Evolutionary conservation across 64 coral and sea anemone species (phyloP), one percentile per base, ranked within the genome.

Genomic region (Orbicella faveolata): DNA sequence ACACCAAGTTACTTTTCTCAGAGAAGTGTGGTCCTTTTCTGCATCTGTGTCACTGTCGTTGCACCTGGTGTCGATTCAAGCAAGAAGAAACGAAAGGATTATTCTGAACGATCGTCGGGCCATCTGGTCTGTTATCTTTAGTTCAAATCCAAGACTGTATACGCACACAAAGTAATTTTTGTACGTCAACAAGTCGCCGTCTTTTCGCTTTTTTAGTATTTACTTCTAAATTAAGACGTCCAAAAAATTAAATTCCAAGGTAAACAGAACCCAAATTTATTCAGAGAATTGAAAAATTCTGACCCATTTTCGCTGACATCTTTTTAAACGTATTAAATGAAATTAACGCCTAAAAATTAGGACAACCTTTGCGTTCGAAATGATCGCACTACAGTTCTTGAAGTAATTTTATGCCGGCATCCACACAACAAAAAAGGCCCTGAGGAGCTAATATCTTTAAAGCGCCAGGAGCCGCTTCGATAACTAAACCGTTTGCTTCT

Each of bases 211-310:
- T 79, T 67, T 26, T 59, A 57, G 13, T 23, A 79, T 57, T 80
- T 83, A 67, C 33, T 63, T 37, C 8, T 41, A 21, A 65, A 83
- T 66, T 65, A 83, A 83, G 61, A 83, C 34, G 61, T 83, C 36
- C 61, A 67, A 63, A 67, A 83, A 83, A 83, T 83, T 83, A 66
- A n/a, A 83, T 35, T 67, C 9, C 16, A 48, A 83, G 35, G 80
- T 83, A 83, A 65, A 83, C 19, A 83, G 15, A 67, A 44, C 13
- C 80, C 30, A 67, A 83, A 67, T 83, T 34, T 81, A 62, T 81
- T 81, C 79, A 64, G 19, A 36, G 26, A 81, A 63, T 48, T 35
- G 52, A 55, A 17, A 34, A 18, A 6, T 53, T 63, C 10, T 54
- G 10, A 30, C 25, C 2, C 12, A 79, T 30, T 63, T 81, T 63